These are phyloP conservation scores for Aix galericulata DNA, from an alignment of 2,113 vertebrate species.

Conservation along the genomic window DNA sequence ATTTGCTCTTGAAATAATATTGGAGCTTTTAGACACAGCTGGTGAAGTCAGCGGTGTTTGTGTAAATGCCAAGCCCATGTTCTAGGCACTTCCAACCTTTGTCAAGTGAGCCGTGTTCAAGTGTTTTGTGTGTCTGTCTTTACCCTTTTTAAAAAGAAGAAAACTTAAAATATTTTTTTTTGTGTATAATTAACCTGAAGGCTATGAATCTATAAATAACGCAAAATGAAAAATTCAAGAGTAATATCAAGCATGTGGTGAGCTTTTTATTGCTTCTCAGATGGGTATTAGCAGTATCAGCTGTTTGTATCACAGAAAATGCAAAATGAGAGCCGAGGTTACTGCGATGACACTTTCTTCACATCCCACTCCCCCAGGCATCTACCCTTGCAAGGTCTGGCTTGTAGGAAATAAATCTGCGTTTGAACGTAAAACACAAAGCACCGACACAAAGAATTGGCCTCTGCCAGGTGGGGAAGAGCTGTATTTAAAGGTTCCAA, in stretches of 20 bases:
- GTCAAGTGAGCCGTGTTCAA: neutral
- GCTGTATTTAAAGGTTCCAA: neutral
- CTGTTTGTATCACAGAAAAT: neutral
- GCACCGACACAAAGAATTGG: neutral
- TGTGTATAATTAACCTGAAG: neutral
- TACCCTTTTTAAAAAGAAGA: neutral
- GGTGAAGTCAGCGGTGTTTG: neutral
- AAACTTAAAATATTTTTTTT: neutral
- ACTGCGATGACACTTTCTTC: neutral
- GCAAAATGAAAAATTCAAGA: neutral
- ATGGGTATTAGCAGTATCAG: neutral
- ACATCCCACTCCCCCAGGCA: neutral
- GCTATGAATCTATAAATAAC: neutral
- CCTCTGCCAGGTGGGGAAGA: neutral
- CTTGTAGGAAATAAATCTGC: neutral
- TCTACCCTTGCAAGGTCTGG: neutral
- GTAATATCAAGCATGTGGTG: neutral
- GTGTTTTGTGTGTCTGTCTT: neutral
- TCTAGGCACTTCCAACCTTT: neutral
- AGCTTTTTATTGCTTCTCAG: neutral
- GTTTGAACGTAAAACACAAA: fast-evolving
- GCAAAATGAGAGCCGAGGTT: neutral
- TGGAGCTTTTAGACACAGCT: neutral
- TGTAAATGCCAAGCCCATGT: neutral
- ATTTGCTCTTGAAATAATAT: neutral